Base-by-base conservation (phyloP, 2,113 vertebrate genomes). In the Lepus timidus region DNA sequence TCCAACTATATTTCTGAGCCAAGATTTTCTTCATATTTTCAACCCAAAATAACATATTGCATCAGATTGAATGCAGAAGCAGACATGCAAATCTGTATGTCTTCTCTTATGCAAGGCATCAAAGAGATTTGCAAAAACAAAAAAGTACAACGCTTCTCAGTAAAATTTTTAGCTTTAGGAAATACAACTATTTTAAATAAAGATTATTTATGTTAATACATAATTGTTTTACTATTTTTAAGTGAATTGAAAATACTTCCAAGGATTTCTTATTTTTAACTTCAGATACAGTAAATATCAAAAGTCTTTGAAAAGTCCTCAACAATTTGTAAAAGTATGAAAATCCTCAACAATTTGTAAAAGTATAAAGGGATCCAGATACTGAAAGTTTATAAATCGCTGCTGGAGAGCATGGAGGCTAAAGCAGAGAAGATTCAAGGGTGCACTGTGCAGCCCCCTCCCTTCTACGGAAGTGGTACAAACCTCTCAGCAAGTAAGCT, bases 191-290 rank as follows among this genome's bases (percentile, higher is more conserved):
- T 62, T 93, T 85, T 81, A 25, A 75, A 52, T 64, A 82, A 90
- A 93, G 29, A 12, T n/a, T 95, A 81, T 76, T 86, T 70, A 73
- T 20, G 19, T 33, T 94, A 89, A 85, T 79, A 70, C 23, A 44
- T n/a, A 84, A 78, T 64, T 65, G 17, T 61, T 78, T 23, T 75
- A 81, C 7, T 85, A 55, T 78, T 78, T 84, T 79, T 4, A 81
- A 90, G 33, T 33, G 61, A 82, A 73, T 31, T 87, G 36, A 85
- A 82, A 51, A 89, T 65, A 78, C 25, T 44, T 95, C 64, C 31
- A 55, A 49, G 82, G 67, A 14, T 79, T 85, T 14, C 73, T 93
- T 78, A 85, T 29, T 71, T 95, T 88, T 64, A 76, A 81, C n/a
- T 52, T 76, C 55, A 89, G 33, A 39, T 65, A 49, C 29, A 13